phyloP scores from a whole-genome alignment of 2,888 invertebrate genomes.

The Melinaea menophilus region DNA sequence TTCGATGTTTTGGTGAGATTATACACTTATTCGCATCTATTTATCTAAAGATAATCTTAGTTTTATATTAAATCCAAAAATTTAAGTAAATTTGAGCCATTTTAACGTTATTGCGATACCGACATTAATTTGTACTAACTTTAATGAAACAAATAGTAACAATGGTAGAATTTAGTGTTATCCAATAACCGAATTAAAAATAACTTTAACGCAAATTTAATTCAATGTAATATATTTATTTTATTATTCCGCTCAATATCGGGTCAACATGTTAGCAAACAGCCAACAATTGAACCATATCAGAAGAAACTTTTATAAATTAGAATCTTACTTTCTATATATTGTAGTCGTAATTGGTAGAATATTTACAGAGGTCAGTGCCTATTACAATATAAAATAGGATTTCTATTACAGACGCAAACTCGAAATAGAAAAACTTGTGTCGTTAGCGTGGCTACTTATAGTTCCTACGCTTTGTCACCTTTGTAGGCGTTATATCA shows the following conservation, averaged over 20 bases:
- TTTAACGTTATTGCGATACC: too few species aligned
- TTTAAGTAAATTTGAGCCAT: too few species aligned
- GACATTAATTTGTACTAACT: too few species aligned
- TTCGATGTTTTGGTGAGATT: too few species aligned
- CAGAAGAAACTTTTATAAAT: neutral
- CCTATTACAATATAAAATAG: conserved; percentile 29
- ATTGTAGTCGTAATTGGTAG: neutral
- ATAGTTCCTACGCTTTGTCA: conserved; percentile 10
- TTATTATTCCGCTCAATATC: neutral
- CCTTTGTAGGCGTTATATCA: conserved; percentile 14
- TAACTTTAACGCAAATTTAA: too few species aligned
- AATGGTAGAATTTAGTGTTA: too few species aligned
- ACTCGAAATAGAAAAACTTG: conserved; percentile 61
- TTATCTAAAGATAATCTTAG: too few species aligned
- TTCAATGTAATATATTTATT: too few species aligned
- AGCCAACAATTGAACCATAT: neutral
- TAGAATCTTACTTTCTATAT: neutral
- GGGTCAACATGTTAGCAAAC: neutral
- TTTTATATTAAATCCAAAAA: too few species aligned
- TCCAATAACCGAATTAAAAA: too few species aligned
- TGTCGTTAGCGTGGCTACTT: conserved; percentile 49
- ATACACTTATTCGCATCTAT: too few species aligned
- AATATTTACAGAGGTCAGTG: conserved; percentile 12
- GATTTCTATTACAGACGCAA: conserved; percentile 36
- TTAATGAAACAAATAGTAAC: too few species aligned